A percentile compares a stretch with the other conserved stretches of the same genome.
phyloP scores from a whole-genome alignment of 1,140 invertebrate genomes.

The Megathymus violae region DNA sequence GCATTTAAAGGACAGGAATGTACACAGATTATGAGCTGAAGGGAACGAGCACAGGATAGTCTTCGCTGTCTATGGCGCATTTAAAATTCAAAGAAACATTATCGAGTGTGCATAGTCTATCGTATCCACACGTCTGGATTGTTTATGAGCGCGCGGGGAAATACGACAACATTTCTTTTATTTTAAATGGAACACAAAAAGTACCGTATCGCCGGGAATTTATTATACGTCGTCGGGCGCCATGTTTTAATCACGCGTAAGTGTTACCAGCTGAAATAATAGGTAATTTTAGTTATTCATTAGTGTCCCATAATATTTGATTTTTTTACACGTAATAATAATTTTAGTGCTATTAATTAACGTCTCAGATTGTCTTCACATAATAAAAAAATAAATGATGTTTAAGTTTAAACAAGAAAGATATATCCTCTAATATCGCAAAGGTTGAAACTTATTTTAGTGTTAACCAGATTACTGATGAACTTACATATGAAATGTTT shows the following conservation, averaged over 20 bases:
- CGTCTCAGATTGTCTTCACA: no score
- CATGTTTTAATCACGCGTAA: slow-evolving; percentile 55
- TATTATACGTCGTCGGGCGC: slow-evolving; percentile 52
- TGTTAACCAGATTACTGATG: no score
- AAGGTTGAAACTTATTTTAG: no score
- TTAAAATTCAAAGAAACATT: slow-evolving; percentile 80
- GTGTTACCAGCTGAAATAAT: slow-evolving; percentile 45
- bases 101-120: slow-evolving; percentile 72
- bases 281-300: slow-evolving; percentile 45
- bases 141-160: slow-evolving; percentile 73
- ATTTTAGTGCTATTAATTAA: no score
- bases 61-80: slow-evolving; percentile 45
- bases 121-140: slow-evolving; percentile 59
- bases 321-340: no score
- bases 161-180: slow-evolving; percentile 61
- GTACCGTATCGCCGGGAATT: slow-evolving; percentile 50
- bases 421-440: no score
- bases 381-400: no score
- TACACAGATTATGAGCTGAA: no score
- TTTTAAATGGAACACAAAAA: slow-evolving; percentile 55
- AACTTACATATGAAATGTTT: no score
- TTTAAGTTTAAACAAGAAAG: no score
- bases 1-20: no score
- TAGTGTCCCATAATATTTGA: slow-evolving; percentile 20
- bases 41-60: no score